Conservation (phyloP, 2,888 invertebrate genomes). For the Hydrotaea diabolus region DNA sequence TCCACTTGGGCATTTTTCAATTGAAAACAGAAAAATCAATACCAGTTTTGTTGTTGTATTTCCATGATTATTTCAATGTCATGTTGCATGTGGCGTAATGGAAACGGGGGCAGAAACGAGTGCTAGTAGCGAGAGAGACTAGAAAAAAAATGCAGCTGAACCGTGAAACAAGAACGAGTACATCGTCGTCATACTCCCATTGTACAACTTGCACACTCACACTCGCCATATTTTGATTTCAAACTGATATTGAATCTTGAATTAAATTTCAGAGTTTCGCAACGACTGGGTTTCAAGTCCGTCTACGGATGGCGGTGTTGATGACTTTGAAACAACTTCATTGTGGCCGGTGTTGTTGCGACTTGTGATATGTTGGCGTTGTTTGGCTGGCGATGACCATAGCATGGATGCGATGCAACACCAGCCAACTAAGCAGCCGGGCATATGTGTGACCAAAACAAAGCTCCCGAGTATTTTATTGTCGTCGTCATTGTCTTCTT, state of each 20-base stretch:
- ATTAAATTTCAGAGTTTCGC: not conserved
- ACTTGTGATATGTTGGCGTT: not conserved
- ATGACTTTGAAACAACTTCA: slow-evolving; percentile 13
- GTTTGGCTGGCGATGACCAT: not conserved
- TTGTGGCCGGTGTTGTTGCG: not conserved
- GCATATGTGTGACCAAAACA: not conserved
- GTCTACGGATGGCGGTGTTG: not conserved
- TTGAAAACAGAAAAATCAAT: not conserved
- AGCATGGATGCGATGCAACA: not conserved
- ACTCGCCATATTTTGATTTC: not conserved
- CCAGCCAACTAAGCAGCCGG: not conserved
- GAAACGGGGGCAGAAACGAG: not conserved
- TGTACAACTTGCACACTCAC: not conserved
- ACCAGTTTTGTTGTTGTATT: not conserved
- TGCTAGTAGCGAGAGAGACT: too few species aligned
- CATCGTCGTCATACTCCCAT: not conserved
- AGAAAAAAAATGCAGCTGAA: not conserved
- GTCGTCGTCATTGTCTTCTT: not conserved
- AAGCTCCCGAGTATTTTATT: not conserved
- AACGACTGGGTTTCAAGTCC: not conserved
- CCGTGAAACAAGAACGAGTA: not conserved
- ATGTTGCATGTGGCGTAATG: slow-evolving; percentile 11
- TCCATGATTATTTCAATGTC: slow-evolving; percentile 25
- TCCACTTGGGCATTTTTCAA: not conserved
- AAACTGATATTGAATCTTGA: not conserved